Evolutionary conservation across 2,888 invertebrate species (phyloP), one percentile per base, ranked within the genome.

Genomic region (Campoplex nolae): DNA sequence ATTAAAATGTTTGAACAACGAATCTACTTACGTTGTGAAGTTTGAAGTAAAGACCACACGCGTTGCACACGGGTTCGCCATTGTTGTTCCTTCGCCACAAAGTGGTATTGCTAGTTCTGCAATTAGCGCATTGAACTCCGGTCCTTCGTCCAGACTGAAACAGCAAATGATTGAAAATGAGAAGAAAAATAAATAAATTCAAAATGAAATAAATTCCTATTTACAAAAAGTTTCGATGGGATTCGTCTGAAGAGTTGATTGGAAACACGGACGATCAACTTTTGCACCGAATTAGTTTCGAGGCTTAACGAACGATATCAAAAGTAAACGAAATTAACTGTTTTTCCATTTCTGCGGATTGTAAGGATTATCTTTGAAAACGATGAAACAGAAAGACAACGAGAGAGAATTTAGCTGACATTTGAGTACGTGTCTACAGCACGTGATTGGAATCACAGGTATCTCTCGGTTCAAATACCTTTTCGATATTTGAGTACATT

Each of bases 11-110:
- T 58, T 28, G 11, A 0, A 32, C 1, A 16, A 16, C 2, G 4
- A 16, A 16, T 32, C 51, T 42, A 93, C 94, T 94, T 85, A 94
- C 94, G 71, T 91, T 93, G 86, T 94, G 94, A 13, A 98, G 98
- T 96, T 98, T 98, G 95, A 97, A 97, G 96, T 99, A 99, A 92
- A 99, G 97, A 92, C 99, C 99, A 95, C 99, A 99, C 90, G 99
- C 99, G 96, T 99, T 99, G 97, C 99, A 99, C 93, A 99, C 97
- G 96, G 99, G 99, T 96, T 99, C 99, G 90, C 99, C 99, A 93
- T 98, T 99, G 95, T 98, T 98, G 96, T 99, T 99, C 94, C 99
- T 97, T 91, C 99, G 97, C 99, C 99, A 99, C 92, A 99, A 96
- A 89, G 99, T 99, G 91, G 99, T 99, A 83, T 96, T 96, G 87